Evolutionary conservation across 1,140 invertebrate genomes (phyloP).

Genomic region (Helicoverpa zea): DNA sequence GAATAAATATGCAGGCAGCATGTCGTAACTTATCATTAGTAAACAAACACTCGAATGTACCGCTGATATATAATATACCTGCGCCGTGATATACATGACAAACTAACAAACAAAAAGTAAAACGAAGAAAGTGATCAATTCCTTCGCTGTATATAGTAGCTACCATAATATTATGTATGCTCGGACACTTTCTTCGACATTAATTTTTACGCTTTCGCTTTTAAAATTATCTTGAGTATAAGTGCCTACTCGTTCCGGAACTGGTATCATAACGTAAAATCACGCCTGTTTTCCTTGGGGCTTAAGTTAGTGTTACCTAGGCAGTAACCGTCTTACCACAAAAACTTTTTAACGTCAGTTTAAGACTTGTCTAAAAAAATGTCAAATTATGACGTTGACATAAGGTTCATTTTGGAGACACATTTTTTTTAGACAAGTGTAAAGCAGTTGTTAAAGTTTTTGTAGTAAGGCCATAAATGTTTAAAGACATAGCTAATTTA

Average conservation of each 20-base stretch:
- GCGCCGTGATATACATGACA: constrained; percentile 20
- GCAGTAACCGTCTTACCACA: too few relatives aligned
- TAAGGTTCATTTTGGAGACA: too few relatives aligned
- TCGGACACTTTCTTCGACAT: constrained; percentile 17
- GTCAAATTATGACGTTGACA: too few relatives aligned
- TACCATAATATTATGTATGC: background rate
- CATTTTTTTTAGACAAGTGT: too few relatives aligned
- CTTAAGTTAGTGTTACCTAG: too few relatives aligned
- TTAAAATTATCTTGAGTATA: constrained; percentile 7
- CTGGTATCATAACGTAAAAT: background rate
- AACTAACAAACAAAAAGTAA: constrained; percentile 39
- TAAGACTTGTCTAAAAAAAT: too few relatives aligned
- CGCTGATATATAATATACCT: constrained; percentile 33
- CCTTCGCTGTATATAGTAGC: background rate
- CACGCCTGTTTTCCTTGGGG: too few relatives aligned
- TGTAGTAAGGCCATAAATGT: too few relatives aligned
- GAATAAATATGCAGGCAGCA: constrained; percentile 47
- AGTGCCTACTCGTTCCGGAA: background rate
- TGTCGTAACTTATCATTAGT: constrained; percentile 51
- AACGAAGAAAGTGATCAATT: constrained; percentile 41
- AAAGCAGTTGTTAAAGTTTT: too few relatives aligned
- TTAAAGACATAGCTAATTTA: too few relatives aligned
- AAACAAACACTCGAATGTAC: constrained; percentile 46
- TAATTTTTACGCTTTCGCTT: constrained; percentile 4
- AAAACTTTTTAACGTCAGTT: too few relatives aligned